Evolutionary conservation across 2,888 invertebrate genomes (phyloP).

Genomic region (Clusia tigrina): DNA sequence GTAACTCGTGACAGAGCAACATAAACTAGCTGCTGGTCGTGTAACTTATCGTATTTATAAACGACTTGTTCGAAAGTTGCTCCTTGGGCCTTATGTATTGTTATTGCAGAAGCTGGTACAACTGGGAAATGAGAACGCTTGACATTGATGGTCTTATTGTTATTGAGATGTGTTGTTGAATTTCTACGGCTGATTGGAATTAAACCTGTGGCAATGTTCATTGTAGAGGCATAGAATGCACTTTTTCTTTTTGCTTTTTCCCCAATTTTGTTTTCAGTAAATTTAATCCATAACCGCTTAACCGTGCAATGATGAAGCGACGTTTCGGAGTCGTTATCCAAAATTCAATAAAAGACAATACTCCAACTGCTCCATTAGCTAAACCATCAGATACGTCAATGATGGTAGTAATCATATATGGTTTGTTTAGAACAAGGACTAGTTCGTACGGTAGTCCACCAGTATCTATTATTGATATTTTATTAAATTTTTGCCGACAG

Average conservation of each 20-base stretch:
- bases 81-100: slow-evolving; percentile 47
- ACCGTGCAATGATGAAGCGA: no score
- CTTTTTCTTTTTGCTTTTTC: slow-evolving; percentile 30
- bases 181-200: slow-evolving; percentile 31
- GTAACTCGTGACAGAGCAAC: slow-evolving; percentile 44
- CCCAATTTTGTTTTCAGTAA: no score
- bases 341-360: slow-evolving; percentile 43
- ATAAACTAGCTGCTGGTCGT: slow-evolving; percentile 37
- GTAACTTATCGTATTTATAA: slow-evolving; percentile 38
- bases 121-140: slow-evolving; percentile 43
- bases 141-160: slow-evolving; percentile 35
- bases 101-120: slow-evolving; percentile 39
- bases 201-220: slow-evolving; percentile 23
- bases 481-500: slow-evolving; percentile 32
- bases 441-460: slow-evolving; percentile 47
- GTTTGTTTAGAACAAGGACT: slow-evolving; percentile 29
- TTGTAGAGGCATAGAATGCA: slow-evolving; percentile 23
- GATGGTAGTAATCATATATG: slow-evolving; percentile 48
- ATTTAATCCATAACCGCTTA: slow-evolving; percentile 21
- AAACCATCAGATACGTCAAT: slow-evolving; percentile 52
- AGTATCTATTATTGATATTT: slow-evolving; percentile 42
- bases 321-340: no score
- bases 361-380: slow-evolving; percentile 48
- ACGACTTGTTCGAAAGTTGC: slow-evolving; percentile 41
- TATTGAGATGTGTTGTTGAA: slow-evolving; percentile 23